Evolutionary conservation across 2,113 vertebrate species (phyloP).

Genomic region (Epinephelus moara): DNA sequence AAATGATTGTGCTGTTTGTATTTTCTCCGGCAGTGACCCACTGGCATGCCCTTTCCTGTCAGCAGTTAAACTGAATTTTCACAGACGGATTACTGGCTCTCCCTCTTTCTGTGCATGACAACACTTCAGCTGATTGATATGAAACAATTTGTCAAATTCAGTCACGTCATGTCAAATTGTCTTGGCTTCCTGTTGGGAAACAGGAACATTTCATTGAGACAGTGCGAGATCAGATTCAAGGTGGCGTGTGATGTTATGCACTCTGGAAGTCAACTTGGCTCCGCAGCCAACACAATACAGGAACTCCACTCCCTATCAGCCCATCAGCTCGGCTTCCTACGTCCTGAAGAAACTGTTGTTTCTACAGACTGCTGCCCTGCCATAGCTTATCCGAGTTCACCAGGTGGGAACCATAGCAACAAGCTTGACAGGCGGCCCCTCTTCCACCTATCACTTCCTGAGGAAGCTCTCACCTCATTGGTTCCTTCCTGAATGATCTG

Average conservation of each 20-base stretch:
- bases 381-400: conserved; percentile 11
- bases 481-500: conserved; percentile 62
- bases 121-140: conserved; percentile 1
- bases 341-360: conserved; percentile 23
- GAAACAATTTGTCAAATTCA: not conserved
- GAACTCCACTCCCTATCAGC: not conserved
- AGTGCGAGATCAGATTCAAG: not conserved
- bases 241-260: not conserved
- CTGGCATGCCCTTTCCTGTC: not conserved
- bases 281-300: conserved; percentile 24
- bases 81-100: not conserved
- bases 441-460: conserved; percentile 60
- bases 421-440: conserved; percentile 19
- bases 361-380: not conserved
- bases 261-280: conserved; percentile 4
- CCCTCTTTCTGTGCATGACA: not conserved
- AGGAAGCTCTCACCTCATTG: conserved; percentile 57
- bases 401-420: conserved; percentile 60
- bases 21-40: not conserved
- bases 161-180: not conserved
- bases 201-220: conserved; percentile 16
- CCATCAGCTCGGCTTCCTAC: conserved; percentile 16
- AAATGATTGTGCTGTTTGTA: not conserved
- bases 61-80: not conserved
- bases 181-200: conserved; percentile 29